A percentile compares a stretch with the other conserved stretches of the same genome.
These are phyloP conservation scores for Mesembrinibis cayennensis DNA, from an alignment of 2,113 vertebrate species.

Conservation along the genomic window DNA sequence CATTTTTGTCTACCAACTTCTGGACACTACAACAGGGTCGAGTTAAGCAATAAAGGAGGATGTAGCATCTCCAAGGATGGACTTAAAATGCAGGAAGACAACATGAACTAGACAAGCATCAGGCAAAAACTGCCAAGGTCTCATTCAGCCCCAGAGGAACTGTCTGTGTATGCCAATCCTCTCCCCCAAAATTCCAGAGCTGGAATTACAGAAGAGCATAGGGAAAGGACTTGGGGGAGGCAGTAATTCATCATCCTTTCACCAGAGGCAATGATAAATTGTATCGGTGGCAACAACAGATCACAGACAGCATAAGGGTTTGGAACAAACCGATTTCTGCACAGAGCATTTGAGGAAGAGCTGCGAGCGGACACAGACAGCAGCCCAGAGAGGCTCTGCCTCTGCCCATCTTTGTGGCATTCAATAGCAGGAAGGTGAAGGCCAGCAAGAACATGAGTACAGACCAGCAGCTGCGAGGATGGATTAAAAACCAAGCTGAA, in stretches of 20 bases:
- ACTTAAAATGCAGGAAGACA: background rate
- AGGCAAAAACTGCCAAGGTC: background rate
- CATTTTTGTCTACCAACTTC: background rate
- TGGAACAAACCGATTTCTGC: background rate
- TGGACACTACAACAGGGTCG: too few relatives aligned
- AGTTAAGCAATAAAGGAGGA: background rate
- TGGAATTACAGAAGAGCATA: background rate
- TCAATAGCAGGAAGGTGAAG: too few relatives aligned
- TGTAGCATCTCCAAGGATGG: background rate
- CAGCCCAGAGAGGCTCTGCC: background rate
- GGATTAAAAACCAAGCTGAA: background rate
- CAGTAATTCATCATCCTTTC: background rate
- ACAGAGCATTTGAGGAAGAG: background rate
- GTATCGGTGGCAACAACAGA: background rate
- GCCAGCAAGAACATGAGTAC: fast-evolving
- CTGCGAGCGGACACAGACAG: fast-evolving
- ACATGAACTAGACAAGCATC: background rate
- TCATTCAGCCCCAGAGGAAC: background rate
- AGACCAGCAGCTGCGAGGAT: background rate
- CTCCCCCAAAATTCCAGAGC: background rate
- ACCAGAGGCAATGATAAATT: background rate
- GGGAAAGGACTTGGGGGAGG: background rate
- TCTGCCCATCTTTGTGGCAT: background rate
- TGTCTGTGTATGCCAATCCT: background rate
- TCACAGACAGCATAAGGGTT: background rate